These are phyloP conservation scores for Aptenodytes forsteri DNA, from an alignment of 2,113 vertebrate genomes.

Conservation along the genomic window DNA sequence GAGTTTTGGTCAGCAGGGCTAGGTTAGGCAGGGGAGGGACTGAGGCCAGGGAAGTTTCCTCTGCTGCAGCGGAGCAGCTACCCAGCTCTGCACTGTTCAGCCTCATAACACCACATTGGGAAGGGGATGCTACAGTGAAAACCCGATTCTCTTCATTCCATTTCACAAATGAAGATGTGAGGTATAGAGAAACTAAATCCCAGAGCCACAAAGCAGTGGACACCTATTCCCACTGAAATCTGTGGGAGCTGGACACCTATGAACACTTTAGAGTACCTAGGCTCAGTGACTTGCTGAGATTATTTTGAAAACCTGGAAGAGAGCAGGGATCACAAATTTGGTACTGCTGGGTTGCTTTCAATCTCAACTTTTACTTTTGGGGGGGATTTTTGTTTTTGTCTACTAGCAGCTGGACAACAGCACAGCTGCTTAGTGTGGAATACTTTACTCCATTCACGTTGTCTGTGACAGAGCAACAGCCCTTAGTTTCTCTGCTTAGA, in stretches of 20 bases:
- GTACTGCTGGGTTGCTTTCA: background rate
- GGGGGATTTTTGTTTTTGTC: background rate
- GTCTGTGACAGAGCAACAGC: background rate
- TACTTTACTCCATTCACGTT: background rate
- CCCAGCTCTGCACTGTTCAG: background rate
- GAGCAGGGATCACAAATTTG: background rate
- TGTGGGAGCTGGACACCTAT: background rate
- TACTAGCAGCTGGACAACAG: background rate
- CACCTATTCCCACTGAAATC: background rate
- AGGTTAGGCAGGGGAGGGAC: background rate
- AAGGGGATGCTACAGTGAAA: background rate
- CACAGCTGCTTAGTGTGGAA: background rate
- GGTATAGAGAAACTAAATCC: background rate
- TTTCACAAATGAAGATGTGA: background rate
- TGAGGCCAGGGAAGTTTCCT: background rate
- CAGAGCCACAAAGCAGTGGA: background rate
- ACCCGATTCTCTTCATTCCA: background rate
- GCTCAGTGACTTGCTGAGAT: background rate
- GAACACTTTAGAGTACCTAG: background rate
- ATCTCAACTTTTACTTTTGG: background rate
- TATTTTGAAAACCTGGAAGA: background rate
- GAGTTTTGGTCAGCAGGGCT: background rate
- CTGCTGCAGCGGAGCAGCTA: background rate
- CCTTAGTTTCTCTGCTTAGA: background rate
- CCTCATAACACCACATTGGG: background rate